Conservation (phyloP, 2,113 vertebrate species). For the Scatophagus argus region DNA sequence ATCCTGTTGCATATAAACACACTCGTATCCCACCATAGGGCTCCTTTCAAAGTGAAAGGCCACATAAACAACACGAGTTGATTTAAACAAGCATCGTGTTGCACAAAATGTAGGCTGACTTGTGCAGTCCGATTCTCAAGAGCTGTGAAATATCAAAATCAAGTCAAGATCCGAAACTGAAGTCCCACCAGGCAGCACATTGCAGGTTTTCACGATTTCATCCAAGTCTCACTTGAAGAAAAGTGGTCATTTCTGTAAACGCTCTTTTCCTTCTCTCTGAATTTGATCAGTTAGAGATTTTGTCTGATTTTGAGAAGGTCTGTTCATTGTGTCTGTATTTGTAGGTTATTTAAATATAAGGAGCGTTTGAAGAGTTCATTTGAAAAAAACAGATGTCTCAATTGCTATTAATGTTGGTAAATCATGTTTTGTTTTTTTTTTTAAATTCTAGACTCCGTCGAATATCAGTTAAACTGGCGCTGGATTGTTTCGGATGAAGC, state of each 20-base stretch:
- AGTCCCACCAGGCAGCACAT: slow-evolving; percentile 2
- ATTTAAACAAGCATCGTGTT: slow-evolving; percentile 65
- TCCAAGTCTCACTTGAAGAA: not conserved
- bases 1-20: slow-evolving; percentile 20
- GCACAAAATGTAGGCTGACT: slow-evolving; percentile 7
- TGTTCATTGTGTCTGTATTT: not conserved
- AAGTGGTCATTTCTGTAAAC: not conserved
- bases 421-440: too few relatives aligned
- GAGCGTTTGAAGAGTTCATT: too few relatives aligned
- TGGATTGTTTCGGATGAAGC: too few relatives aligned
- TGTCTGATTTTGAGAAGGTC: not conserved
- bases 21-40: slow-evolving; percentile 33
- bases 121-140: slow-evolving; percentile 4
- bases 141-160: slow-evolving; percentile 47
- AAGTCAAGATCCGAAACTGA: slow-evolving; percentile 19
- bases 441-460: too few relatives aligned
- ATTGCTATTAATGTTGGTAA: too few relatives aligned
- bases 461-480: too few relatives aligned
- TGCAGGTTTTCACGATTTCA: slow-evolving; percentile 24
- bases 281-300: not conserved
- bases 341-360: not conserved
- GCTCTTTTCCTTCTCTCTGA: not conserved
- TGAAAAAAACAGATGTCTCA: too few relatives aligned
- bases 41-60: slow-evolving; percentile 49
- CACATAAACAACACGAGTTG: slow-evolving; percentile 48